Conservation (phyloP, 2,888 invertebrate genomes). For the Drosophila picticornis region DNA sequence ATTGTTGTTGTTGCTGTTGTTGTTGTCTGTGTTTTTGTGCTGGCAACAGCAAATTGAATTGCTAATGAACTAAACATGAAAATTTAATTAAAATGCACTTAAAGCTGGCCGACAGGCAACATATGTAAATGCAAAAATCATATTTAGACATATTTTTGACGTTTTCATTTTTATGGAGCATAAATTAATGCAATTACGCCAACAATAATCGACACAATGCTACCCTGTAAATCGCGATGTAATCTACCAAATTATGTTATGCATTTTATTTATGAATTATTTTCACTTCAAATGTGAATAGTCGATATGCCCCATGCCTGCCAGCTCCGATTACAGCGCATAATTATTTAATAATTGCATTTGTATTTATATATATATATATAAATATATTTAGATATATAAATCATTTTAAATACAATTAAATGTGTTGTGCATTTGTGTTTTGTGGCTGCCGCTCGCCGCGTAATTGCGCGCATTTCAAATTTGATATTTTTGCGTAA, state of each 20-base stretch:
- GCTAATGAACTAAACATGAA: constrained; percentile 72
- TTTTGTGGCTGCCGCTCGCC: constrained; percentile 39
- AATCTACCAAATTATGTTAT: neutral
- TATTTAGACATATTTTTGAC: constrained; percentile 25
- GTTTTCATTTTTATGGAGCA: constrained; percentile 2
- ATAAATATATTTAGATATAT: constrained; percentile 21
- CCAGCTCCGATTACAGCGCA: neutral
- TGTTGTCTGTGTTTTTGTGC: constrained; percentile 25
- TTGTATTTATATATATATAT: constrained; percentile 8
- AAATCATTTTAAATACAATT: constrained; percentile 55
- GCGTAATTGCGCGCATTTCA: constrained; percentile 48
- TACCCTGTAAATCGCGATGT: neutral
- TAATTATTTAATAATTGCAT: constrained; percentile 22
- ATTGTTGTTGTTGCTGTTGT: constrained; percentile 23
- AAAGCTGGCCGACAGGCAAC: constrained; percentile 35
- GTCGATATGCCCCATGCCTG: neutral
- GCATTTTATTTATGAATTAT: neutral
- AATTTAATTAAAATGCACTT: constrained; percentile 69
- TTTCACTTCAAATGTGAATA: neutral
- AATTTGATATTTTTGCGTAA: constrained; percentile 40
- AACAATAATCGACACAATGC: neutral
- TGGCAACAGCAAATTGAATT: constrained; percentile 69
- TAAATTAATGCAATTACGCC: constrained; percentile 17
- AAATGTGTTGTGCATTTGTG: constrained; percentile 35
- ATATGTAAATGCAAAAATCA: constrained; percentile 46